Evolutionary conservation across 2,797 vertebrate genomes (phyloP).

Genomic region (Hemibagrus guttatus): DNA sequence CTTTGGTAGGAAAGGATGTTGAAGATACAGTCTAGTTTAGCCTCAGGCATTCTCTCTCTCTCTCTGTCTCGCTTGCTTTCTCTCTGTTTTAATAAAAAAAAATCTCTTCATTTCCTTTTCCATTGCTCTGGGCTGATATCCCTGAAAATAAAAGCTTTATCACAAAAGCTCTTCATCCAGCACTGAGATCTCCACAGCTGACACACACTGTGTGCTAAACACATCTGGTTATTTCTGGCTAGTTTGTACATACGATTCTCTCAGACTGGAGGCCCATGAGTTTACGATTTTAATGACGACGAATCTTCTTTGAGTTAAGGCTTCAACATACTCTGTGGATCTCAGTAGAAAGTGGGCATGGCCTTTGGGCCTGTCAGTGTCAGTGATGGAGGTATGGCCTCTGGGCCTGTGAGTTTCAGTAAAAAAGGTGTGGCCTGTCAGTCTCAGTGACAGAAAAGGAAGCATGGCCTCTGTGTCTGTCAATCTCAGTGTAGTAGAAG

Average conservation of each 20-base stretch:
- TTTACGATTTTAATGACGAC: too few species aligned
- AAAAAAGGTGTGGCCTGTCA: neutral
- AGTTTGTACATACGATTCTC: neutral
- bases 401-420: neutral
- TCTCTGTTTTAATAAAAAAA: neutral
- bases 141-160: neutral
- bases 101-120: conserved; percentile 13
- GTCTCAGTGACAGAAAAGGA: neutral
- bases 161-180: neutral
- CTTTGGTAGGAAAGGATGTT: neutral
- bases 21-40: neutral
- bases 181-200: neutral
- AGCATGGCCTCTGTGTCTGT: neutral
- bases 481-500: neutral
- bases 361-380: neutral
- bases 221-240: neutral
- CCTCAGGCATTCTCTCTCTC: neutral
- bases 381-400: neutral
- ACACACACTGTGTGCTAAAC: neutral
- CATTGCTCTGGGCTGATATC: neutral
- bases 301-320: neutral
- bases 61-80: neutral
- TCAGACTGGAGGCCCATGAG: neutral
- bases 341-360: neutral
- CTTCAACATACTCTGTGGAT: neutral